These are phyloP conservation scores for Silurus lanzhouensis DNA, from an alignment of 2,797 vertebrate species.

Conservation along the genomic window DNA sequence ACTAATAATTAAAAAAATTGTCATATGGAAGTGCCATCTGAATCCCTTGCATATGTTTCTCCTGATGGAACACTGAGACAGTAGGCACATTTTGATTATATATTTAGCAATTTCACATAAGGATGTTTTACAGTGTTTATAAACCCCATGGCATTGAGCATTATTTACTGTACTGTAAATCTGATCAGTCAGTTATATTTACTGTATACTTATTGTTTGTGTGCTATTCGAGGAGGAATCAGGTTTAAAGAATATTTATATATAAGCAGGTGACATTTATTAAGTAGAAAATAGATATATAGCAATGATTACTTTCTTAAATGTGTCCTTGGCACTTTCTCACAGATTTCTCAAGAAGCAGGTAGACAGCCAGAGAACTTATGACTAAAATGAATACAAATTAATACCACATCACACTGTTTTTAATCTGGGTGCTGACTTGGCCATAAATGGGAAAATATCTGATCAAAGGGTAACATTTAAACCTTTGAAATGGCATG, in stretches of 20 bases:
- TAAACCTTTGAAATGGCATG: not conserved
- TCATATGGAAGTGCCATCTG: not conserved
- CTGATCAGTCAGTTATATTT: not conserved
- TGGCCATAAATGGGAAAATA: not conserved
- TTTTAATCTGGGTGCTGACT: not conserved
- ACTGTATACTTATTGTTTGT: conserved; percentile 10
- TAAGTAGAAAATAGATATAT: conserved; percentile 10
- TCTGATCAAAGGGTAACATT: conserved; percentile 25
- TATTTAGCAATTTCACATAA: not conserved
- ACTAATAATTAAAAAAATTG: not conserved
- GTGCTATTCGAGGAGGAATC: conserved; percentile 16
- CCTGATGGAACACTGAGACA: not conserved
- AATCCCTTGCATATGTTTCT: not conserved
- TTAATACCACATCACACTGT: conserved; percentile 9
- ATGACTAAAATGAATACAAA: not conserved
- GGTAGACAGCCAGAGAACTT: conserved; percentile 3
- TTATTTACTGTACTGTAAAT: not conserved
- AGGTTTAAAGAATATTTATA: not conserved
- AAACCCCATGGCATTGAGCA: not conserved
- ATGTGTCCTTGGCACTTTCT: conserved; percentile 32
- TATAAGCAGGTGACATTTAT: conserved; percentile 5
- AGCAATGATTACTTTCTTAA: conserved; percentile 38
- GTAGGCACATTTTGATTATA: not conserved
- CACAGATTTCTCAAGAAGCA: conserved; percentile 12
- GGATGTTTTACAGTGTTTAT: not conserved